Conservation (phyloP, 92 coral and sea anemone genomes). For the Porites cylindrica region DNA sequence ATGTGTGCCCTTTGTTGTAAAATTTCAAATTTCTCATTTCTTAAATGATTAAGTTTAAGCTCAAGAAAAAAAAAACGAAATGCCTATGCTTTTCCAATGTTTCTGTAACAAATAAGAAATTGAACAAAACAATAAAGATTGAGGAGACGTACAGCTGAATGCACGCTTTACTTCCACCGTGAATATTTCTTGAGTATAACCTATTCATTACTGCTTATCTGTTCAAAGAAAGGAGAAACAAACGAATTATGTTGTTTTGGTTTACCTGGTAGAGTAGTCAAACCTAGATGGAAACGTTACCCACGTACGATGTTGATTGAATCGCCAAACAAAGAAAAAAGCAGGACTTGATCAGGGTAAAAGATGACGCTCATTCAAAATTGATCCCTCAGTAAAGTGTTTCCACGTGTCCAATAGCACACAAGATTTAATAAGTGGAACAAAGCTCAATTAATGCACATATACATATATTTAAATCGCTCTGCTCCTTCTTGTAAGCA, state of each 20-base stretch:
- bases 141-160: not conserved
- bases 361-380: constrained; percentile 3
- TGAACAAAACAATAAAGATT: too few species aligned
- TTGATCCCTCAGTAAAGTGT: not conserved
- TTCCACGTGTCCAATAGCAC: not conserved
- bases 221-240: too few species aligned
- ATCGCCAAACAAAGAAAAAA: too few species aligned
- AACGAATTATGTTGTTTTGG: too few species aligned
- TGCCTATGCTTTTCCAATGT: not conserved
- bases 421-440: constrained; percentile 15
- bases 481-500: not conserved
- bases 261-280: too few species aligned
- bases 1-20: too few species aligned
- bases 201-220: too few species aligned
- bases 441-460: not conserved
- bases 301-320: too few species aligned
- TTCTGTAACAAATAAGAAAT: too few species aligned
- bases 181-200: too few species aligned
- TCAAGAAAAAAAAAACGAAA: not conserved
- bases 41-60: not conserved
- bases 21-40: too few species aligned
- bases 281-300: too few species aligned
- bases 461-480: constrained; percentile 17
- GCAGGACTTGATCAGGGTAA: not conserved
- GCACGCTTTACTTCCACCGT: not conserved